phyloP scores from a whole-genome alignment of 1,140 invertebrate species.

The Scylla paramamosain region DNA sequence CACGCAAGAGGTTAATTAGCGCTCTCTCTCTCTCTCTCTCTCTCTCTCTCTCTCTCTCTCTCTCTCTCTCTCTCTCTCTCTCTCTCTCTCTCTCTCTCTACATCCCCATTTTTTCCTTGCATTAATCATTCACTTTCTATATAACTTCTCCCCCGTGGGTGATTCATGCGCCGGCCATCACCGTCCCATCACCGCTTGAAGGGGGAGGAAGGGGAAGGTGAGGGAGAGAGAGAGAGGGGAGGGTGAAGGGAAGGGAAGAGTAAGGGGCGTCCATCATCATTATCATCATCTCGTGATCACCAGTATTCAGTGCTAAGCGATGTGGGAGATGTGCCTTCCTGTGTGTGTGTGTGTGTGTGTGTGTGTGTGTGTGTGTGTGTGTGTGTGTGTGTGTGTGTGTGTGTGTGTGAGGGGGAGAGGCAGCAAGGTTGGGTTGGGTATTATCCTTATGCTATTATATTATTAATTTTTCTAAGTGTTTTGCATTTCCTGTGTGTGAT shows the following conservation, averaged over 20 bases:
- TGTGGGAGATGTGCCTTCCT: neutral
- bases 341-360: neutral
- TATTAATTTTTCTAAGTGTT: too few species aligned
- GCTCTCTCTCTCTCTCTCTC: neutral
- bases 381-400: too few species aligned
- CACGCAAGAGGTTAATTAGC: constrained; percentile 22
- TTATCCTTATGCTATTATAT: too few species aligned
- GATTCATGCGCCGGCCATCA: too few species aligned
- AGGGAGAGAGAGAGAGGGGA: neutral
- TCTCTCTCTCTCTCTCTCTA: too few species aligned
- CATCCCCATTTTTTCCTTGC: neutral
- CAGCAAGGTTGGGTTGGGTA: too few species aligned
- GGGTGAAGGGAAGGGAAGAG: neutral
- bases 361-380: too few species aligned
- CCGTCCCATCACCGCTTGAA: neutral
- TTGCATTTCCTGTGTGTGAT: too few species aligned
- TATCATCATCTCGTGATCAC: too few species aligned
- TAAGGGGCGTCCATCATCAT: neutral
- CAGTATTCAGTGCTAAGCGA: neutral
- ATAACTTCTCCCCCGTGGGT: neutral
- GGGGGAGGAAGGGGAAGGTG: neutral
- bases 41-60: too few species aligned
- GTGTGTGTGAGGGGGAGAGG: neutral
- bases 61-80: too few species aligned
- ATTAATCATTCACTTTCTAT: constrained; percentile 1